Evolutionary conservation across 1,140 invertebrate species (phyloP).

Genomic region (Dinothrombium tinctorium): DNA sequence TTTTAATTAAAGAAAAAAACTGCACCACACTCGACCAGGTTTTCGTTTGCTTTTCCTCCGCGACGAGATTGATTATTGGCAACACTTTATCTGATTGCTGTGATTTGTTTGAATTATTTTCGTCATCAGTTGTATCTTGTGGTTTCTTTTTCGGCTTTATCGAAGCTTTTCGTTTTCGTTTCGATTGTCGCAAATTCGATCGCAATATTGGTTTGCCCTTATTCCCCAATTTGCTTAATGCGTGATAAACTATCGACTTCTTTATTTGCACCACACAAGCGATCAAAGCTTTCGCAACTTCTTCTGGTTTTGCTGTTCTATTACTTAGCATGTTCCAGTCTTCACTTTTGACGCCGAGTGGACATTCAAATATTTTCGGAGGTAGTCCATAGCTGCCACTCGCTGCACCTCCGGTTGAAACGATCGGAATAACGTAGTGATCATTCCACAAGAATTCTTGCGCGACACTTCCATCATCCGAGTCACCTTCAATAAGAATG

Average conservation of each 20-base stretch:
- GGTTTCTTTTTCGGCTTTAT: too few relatives aligned
- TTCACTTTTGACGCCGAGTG: conserved; percentile 17
- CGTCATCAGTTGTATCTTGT: too few relatives aligned
- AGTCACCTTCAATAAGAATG: conserved; percentile 21
- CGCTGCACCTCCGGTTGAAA: conserved; percentile 20
- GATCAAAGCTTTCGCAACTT: conserved; percentile 18
- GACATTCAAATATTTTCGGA: conserved; percentile 21
- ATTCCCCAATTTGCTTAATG: too few relatives aligned
- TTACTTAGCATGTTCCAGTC: conserved; percentile 19
- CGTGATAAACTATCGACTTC: conserved; percentile 11
- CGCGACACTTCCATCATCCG: conserved; percentile 13
- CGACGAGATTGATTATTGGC: too few relatives aligned
- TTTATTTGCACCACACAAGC: conserved; percentile 17
- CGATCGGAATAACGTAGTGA: conserved; percentile 21
- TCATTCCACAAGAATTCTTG: conserved; percentile 24
- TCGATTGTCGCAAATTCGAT: too few relatives aligned
- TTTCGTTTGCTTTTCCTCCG: too few relatives aligned
- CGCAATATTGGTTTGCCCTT: too few relatives aligned
- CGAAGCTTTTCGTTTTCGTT: too few relatives aligned
- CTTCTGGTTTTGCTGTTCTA: conserved; percentile 14
- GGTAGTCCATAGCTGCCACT: conserved; percentile 19
- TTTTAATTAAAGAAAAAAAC: too few relatives aligned
- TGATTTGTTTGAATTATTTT: too few relatives aligned
- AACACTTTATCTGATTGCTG: too few relatives aligned
- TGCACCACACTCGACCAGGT: too few relatives aligned